Evolutionary conservation across 2,113 vertebrate species (phyloP), one percentile per base, ranked within the genome.

Genomic region (Coturnix japonica): DNA sequence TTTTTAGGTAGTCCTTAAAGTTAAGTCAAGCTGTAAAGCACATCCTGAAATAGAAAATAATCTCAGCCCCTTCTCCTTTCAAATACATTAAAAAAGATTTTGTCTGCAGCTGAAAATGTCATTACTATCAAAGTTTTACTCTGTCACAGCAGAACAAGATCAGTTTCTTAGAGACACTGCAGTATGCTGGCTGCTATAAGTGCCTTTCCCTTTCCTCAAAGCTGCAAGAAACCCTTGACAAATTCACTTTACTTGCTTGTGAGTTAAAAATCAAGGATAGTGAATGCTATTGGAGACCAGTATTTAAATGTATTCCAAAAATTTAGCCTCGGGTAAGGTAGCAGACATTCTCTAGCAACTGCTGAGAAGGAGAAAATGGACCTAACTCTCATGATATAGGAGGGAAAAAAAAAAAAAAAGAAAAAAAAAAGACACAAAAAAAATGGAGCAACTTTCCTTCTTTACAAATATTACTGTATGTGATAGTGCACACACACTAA

Each of bases 31-130:
- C 64, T 75, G 22, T 72, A 94, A 76, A 92, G 51, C 8, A 89
- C 46, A 87, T 93, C 31, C 25, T 76, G 46, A 12, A 91, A 79
- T 17, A 54, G 54, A 92, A 94, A 95, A 91, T 77, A 4, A 79
- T 89, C 91, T 95, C 63, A 78, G 71, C 11, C 30, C 86, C 17
- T 89, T 94, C 66, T 13, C 37, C 41, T 93, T 88, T 95, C 90
- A 95, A 94, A 90, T 78, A 94, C 91, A 94, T 95, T 95, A 85
- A 87, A 86, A 94, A 90, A 86, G 89, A 95, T 93, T 95, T 93
- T 95, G 59, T 95, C 84, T 93, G 87, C 61, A 91, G 59, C 65
- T 92, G 85, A 87, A 95, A 94, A 95, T 95, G 72, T 91, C 75
- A 93, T 94, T 92, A 94, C 90, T 86, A 90, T 96, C 92, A 92